phyloP scores from a whole-genome alignment of 2,113 vertebrate genomes.

The Isurus oxyrinchus region DNA sequence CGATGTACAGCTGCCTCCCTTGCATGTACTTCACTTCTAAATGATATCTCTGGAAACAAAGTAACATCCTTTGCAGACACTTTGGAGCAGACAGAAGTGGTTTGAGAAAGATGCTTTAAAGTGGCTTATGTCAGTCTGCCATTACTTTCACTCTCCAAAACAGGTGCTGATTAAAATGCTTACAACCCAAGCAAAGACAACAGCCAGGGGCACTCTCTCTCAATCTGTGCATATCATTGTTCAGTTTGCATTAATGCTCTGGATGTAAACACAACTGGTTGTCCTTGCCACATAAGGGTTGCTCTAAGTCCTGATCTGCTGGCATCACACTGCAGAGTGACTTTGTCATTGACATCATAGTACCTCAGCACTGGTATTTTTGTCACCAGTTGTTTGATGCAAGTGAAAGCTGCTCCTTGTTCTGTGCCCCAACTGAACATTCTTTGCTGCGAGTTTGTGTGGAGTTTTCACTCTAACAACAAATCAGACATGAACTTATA shows the following conservation, averaged over 20 bases:
- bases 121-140: not conserved
- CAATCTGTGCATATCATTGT: not conserved
- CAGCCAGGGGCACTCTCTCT: not conserved
- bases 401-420: too few species aligned
- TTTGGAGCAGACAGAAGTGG: not conserved
- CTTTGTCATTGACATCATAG: not conserved
- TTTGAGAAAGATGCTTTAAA: not conserved
- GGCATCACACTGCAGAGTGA: not conserved
- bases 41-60: not conserved
- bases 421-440: not conserved
- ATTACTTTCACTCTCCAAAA: not conserved
- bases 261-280: not conserved
- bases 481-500: too few species aligned
- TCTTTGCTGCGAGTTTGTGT: not conserved
- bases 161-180: not conserved
- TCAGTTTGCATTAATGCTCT: not conserved
- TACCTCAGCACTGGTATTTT: not conserved
- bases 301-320: not conserved
- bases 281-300: not conserved
- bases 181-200: not conserved
- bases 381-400: not conserved
- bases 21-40: not conserved
- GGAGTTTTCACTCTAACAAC: too few species aligned
- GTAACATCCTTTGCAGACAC: not conserved
- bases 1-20: not conserved